These are phyloP conservation scores for Archips crataeganus DNA, from an alignment of 2,888 invertebrate genomes.

Conservation along the genomic window DNA sequence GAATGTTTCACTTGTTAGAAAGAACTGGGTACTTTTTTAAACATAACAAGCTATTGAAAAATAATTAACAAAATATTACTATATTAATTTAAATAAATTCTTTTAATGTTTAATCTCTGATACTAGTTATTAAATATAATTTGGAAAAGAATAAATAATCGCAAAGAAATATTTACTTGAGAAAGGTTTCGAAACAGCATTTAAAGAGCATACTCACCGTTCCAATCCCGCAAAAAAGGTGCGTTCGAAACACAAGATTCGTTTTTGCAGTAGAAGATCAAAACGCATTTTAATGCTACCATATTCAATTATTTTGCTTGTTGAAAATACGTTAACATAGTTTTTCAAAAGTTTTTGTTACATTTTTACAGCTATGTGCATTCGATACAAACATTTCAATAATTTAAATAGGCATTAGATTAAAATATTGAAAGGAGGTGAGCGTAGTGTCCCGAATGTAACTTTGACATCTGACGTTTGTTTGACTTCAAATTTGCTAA, in stretches of 20 bases:
- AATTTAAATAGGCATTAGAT: no score
- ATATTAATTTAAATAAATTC: background rate
- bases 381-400: background rate
- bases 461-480: slow-evolving; percentile 15
- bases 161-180: background rate
- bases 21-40: background rate
- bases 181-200: background rate
- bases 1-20: background rate
- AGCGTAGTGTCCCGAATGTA: background rate
- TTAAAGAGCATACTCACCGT: slow-evolving; percentile 5
- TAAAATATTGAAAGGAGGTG: no score
- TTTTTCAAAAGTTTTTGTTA: background rate
- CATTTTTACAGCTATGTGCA: background rate
- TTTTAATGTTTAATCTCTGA: background rate
- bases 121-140: background rate
- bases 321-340: no score
- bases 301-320: no score
- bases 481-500: slow-evolving; percentile 26
- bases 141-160: background rate
- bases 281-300: background rate
- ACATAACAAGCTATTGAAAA: background rate
- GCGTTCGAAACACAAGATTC: slow-evolving; percentile 1
- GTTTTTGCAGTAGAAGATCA: background rate
- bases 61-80: background rate
- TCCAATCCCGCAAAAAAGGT: background rate